These are phyloP conservation scores for Euproctis similis DNA, from an alignment of 2,888 invertebrate species.

Conservation along the genomic window DNA sequence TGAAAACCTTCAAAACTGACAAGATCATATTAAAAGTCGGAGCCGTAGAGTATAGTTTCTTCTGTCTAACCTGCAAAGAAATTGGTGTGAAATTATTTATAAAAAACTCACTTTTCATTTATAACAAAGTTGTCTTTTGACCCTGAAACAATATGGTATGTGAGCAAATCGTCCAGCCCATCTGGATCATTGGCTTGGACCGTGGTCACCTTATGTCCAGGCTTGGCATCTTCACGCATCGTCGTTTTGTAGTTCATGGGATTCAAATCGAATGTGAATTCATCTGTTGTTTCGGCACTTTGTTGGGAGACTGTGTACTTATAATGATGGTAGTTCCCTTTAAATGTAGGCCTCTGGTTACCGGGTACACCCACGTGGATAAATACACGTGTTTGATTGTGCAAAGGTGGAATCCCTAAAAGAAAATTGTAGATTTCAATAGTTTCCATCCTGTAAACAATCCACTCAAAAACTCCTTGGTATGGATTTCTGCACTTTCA, in stretches of 20 bases:
- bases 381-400: conserved; percentile 79
- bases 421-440: conserved; percentile 1
- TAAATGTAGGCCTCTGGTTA: conserved; percentile 86
- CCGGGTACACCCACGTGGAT: conserved; percentile 87
- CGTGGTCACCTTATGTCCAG: conserved; percentile 81
- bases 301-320: conserved; percentile 54
- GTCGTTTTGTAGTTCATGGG: conserved; percentile 83
- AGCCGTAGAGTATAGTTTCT: too few relatives aligned
- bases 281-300: conserved; percentile 46
- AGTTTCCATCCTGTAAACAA: too few relatives aligned
- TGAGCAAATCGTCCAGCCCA: conserved; percentile 80
- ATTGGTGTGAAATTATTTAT: too few relatives aligned
- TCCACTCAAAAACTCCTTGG: too few relatives aligned
- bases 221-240: conserved; percentile 81
- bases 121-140: conserved; percentile 87
- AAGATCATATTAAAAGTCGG: too few relatives aligned
- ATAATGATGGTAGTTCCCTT: conserved; percentile 80
- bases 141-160: conserved; percentile 82
- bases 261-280: conserved; percentile 73
- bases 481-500: too few relatives aligned
- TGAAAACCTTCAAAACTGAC: too few relatives aligned
- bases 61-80: too few relatives aligned
- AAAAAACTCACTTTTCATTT: conserved; percentile 76
- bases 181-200: conserved; percentile 87
- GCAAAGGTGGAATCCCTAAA: conserved; percentile 77